These are phyloP conservation scores for Xylocopa sonorina DNA, from an alignment of 1,140 invertebrate genomes.

Conservation along the genomic window DNA sequence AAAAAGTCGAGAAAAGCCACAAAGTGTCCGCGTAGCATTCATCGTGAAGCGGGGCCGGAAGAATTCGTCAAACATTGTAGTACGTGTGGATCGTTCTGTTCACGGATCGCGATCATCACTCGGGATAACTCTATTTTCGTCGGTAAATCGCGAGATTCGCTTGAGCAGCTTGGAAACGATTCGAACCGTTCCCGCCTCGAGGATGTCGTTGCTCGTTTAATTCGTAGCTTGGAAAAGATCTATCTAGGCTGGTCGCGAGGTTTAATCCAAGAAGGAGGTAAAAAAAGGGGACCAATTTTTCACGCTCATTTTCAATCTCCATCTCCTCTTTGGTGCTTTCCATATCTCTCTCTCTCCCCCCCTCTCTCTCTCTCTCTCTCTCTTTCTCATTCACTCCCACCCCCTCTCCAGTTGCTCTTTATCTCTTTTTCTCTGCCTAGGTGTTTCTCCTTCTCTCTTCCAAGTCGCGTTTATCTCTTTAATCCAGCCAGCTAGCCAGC, in stretches of 20 bases:
- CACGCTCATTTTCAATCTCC: slow-evolving; percentile 58
- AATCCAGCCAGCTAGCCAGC: slow-evolving; percentile 49
- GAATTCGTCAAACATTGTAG: not conserved
- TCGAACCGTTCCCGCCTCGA: slow-evolving; percentile 25
- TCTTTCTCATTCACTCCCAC: too few species aligned
- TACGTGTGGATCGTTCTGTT: not conserved
- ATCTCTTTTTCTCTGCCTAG: slow-evolving; percentile 1
- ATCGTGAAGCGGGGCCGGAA: not conserved
- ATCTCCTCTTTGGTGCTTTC: not conserved
- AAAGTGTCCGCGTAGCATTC: too few species aligned
- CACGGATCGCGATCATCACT: not conserved
- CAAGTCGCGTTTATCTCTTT: slow-evolving; percentile 49
- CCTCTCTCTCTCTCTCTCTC: not conserved
- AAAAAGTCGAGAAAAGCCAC: too few species aligned
- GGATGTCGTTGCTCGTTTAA: slow-evolving; percentile 47
- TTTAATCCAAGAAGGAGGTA: slow-evolving; percentile 58
- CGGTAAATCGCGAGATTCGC: not conserved
- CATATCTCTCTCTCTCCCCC: not conserved
- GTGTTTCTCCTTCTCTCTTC: slow-evolving; percentile 21
- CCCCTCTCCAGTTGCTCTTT: not conserved
- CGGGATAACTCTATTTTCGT: not conserved
- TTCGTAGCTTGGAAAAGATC: slow-evolving; percentile 31
- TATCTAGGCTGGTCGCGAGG: slow-evolving; percentile 38
- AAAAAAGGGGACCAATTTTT: slow-evolving; percentile 76
- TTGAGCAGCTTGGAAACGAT: slow-evolving; percentile 15